Conservation (phyloP, 2,888 invertebrate species). For the Zonitis immaculata region DNA sequence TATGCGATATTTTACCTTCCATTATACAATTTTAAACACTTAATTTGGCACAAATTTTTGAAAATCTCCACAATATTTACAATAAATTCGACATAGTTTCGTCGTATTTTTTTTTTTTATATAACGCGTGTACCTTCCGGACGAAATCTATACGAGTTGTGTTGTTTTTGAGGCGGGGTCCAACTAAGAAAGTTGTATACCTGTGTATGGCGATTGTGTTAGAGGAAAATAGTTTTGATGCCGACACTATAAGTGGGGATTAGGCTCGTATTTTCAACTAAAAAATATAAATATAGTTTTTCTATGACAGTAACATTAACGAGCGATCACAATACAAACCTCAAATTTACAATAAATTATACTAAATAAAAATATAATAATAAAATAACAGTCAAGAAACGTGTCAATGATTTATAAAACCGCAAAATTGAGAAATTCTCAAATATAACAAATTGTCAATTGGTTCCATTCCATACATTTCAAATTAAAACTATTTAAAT, state of each 20-base stretch:
- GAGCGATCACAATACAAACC: background rate
- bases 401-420: background rate
- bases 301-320: background rate
- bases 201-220: slow-evolving; percentile 33
- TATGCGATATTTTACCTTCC: slow-evolving; percentile 55
- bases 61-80: background rate
- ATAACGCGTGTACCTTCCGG: slow-evolving; percentile 5
- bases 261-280: background rate
- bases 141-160: slow-evolving; percentile 23
- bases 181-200: slow-evolving; percentile 28
- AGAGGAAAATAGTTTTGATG: slow-evolving; percentile 32
- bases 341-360: background rate
- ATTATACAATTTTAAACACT: slow-evolving; percentile 19
- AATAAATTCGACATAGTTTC: background rate
- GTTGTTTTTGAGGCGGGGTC: slow-evolving; percentile 20
- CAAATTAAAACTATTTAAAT: too few species aligned
- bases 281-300: background rate
- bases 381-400: background rate
- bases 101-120: background rate
- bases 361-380: background rate
- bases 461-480: too few species aligned
- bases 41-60: background rate
- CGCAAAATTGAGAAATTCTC: background rate
- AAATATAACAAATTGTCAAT: too few species aligned
- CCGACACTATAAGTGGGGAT: background rate